These are phyloP conservation scores for Yponomeuta malinellus DNA, from an alignment of 2,888 invertebrate genomes.

Conservation along the genomic window DNA sequence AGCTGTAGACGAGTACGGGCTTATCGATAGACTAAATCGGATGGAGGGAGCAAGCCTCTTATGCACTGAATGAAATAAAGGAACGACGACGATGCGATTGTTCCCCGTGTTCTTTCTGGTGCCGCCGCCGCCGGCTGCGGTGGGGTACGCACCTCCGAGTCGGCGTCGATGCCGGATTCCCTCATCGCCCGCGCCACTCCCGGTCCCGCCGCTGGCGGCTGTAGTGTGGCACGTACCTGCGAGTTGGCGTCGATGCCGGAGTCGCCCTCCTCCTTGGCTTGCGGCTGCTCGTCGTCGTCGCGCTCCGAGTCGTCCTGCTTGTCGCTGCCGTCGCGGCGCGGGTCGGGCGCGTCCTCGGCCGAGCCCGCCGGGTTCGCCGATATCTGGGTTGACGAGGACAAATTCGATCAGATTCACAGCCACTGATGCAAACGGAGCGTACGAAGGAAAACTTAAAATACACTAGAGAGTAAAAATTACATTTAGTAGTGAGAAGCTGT, in stretches of 20 bases:
- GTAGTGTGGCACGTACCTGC: conserved; percentile 59
- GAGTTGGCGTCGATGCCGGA: conserved; percentile 93
- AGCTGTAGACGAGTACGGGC: too few species aligned
- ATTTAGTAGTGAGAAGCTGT: too few species aligned
- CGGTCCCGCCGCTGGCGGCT: not conserved
- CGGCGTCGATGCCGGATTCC: conserved; percentile 87
- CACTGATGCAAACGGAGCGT: too few species aligned
- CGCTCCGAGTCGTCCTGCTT: conserved; percentile 78
- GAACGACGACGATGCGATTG: too few species aligned
- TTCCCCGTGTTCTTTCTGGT: too few species aligned
- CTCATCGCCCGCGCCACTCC: conserved; percentile 78
- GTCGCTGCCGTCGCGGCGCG: conserved; percentile 83
- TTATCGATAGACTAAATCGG: too few species aligned
- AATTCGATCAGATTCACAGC: too few species aligned
- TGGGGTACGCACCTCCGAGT: conserved; percentile 77
- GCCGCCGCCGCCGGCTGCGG: too few species aligned
- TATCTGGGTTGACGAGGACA: not conserved
- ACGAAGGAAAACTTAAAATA: too few species aligned
- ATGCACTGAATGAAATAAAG: too few species aligned
- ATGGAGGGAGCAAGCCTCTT: too few species aligned
- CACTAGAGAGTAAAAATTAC: too few species aligned
- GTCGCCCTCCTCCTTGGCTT: conserved; percentile 86
- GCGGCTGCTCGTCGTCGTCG: conserved; percentile 66
- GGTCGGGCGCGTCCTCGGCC: conserved; percentile 49
- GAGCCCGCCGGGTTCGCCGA: conserved; percentile 24